A percentile compares a stretch with the other conserved stretches of the same genome.
phyloP scores from a whole-genome alignment of 2,113 vertebrate species.

The Tyto alba region DNA sequence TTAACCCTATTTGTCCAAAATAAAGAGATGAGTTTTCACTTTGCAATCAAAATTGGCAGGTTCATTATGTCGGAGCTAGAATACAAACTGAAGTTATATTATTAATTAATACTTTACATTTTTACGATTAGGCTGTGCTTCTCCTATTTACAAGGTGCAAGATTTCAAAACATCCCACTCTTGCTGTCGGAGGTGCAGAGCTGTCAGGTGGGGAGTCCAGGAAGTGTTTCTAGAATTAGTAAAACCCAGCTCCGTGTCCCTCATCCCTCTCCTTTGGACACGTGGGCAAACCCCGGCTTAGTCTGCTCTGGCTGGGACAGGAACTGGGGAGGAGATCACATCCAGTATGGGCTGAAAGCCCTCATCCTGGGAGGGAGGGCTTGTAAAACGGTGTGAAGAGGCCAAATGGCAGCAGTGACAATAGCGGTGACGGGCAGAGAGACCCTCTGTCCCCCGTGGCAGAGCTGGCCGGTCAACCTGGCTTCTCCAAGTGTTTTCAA shows the following conservation, averaged over 20 bases:
- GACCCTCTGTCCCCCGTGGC: not conserved
- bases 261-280: not conserved
- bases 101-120: conserved; percentile 62
- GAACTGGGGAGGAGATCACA: not conserved
- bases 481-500: not conserved
- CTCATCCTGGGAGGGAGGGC: not conserved
- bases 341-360: not conserved
- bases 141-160: not conserved
- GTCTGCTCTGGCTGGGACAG: accelerated
- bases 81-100: conserved; percentile 45
- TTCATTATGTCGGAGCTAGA: conserved; percentile 48
- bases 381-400: not conserved
- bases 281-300: accelerated
- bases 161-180: not conserved
- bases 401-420: not conserved
- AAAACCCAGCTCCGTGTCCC: not conserved
- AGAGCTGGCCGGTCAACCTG: not conserved
- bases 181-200: not conserved
- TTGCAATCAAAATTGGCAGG: conserved; percentile 69
- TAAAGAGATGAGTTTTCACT: conserved; percentile 72
- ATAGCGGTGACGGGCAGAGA: not conserved
- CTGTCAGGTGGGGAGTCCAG: not conserved
- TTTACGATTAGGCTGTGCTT: conserved; percentile 6
- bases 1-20: conserved; percentile 87
- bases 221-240: not conserved